These are phyloP conservation scores for Atta colombica DNA, from an alignment of 1,140 invertebrate genomes.

Conservation along the genomic window DNA sequence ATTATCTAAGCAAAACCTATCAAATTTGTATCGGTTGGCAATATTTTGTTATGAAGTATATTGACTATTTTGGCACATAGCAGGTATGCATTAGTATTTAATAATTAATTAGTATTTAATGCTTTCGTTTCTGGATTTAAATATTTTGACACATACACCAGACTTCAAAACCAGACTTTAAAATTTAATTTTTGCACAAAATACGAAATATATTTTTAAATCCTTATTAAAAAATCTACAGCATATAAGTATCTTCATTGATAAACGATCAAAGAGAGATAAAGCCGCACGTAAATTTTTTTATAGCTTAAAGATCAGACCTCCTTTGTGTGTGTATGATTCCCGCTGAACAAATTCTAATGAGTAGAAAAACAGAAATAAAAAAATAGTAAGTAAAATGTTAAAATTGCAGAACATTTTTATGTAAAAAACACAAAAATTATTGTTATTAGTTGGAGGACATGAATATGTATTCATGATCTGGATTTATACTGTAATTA, in stretches of 20 bases:
- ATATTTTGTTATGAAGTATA: conserved; percentile 56
- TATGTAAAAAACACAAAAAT: conserved; percentile 16
- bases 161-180: background rate
- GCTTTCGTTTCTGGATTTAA: background rate
- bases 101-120: conserved; percentile 29
- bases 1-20: conserved; percentile 27
- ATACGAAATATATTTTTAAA: conserved; percentile 3
- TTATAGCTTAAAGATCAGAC: conserved; percentile 78
- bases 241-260: conserved; percentile 16
- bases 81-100: conserved; percentile 43
- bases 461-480: background rate
- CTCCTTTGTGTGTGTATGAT: conserved; percentile 81
- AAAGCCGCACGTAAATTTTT: conserved; percentile 40
- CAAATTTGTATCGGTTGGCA: conserved; percentile 33
- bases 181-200: conserved; percentile 27
- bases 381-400: conserved; percentile 49
- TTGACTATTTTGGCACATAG: conserved; percentile 68
- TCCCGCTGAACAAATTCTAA: conserved; percentile 83
- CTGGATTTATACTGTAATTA: conserved; percentile 9
- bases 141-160: background rate
- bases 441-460: conserved; percentile 35
- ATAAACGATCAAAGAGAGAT: conserved; percentile 49
- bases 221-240: background rate
- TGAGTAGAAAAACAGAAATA: conserved; percentile 72
- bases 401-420: conserved; percentile 53